Evolutionary conservation across 2,888 invertebrate species (phyloP), one percentile per base, ranked within the genome.

Genomic region (Pachycephus smyrnensis): DNA sequence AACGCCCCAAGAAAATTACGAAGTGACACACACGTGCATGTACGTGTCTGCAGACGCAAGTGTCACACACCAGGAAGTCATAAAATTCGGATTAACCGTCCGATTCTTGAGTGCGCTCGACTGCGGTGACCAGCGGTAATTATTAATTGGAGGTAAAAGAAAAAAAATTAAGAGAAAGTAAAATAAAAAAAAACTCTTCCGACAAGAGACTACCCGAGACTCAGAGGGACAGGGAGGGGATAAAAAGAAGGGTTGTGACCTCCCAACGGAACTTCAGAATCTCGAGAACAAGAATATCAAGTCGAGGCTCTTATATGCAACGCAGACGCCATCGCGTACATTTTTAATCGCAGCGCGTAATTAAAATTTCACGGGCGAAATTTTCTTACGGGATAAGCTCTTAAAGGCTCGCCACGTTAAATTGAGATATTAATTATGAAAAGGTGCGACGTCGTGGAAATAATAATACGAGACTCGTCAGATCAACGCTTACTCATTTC

Each of bases 361-460:
- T 83, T 82, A 79, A 82, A 82, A 79, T 83, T 83, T 74, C 76
- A 81, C 71, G 33, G 80, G 73, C 32, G 73, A 81, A 83, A 80
- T 78, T 75, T 81, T 76, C 77, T 81, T 76, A 75, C 73, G 75
- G 76, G 80, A 81, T 81, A 75, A 80, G 30, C 77, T 73, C 75
- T 55, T 36, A 76, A 74, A 76, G 75, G 55, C 75, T 23, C 75
- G 80, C 71, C 79, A 78, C 73, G 73, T 69, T 73, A 76, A 83
- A 78, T 83, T 82, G 79, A 75, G 79, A 68, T 76, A 82, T 82
- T 83, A 82, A 81, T 80, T 83, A 82, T 83, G 9, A 55, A 55
- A 55, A 23, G 23, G 71, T 12, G 30, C 31, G 71, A 33, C 31
- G 30, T 31, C 71, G 30, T 33, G 30, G 11, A 71, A 55, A 55